Evolutionary conservation across 2,888 invertebrate genomes (phyloP), one percentile per base, ranked within the genome.

Genomic region (Caenorhabditis sp.): DNA sequence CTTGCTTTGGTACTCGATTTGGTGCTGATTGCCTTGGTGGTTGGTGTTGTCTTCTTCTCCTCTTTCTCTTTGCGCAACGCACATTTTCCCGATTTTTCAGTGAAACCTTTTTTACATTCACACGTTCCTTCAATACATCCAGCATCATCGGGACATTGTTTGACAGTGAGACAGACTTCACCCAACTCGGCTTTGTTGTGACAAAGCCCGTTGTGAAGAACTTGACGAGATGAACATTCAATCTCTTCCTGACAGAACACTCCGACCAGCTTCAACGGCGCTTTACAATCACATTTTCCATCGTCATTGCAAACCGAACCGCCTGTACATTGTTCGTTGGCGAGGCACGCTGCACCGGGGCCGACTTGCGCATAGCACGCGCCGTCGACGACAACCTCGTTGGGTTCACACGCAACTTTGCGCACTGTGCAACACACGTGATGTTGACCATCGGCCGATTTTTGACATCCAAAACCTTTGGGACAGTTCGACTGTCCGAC

Each of bases 401-500:
- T 75, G 4, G 65, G 62, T 0, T 64, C 64, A 37, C 82, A 82
- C 10, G 64, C 70, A 54, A 62, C 66, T 59, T 67, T 68, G 12
- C 61, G 63, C 2, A 73, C 68, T 23, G 79, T 76, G 57, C 81
- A 81, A 57, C 80, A 80, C 0, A 78, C 76, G 57, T 77, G 71
- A 54, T 68, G 67, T 26, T 43, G 54, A 12, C 79, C 81, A 0
- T 61, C 71, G 12, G 59, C 19, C 12, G 75, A 74, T 37, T 67
- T 62, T 57, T 75, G 76, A 50, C 81, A 81, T 12, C 74, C 75
- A 64, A 80, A 81, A 43, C 79, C 80, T 27, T 59, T 61, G 23
- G 81, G 81, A 72, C 81, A 81, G 27, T 78, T 76, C 26, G 75
- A 77, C 58, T 79, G 77, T 3, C 79, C 79, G 31, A 81, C 72